Conservation (phyloP, 2,888 invertebrate species). For the Parnassius glacialis region DNA sequence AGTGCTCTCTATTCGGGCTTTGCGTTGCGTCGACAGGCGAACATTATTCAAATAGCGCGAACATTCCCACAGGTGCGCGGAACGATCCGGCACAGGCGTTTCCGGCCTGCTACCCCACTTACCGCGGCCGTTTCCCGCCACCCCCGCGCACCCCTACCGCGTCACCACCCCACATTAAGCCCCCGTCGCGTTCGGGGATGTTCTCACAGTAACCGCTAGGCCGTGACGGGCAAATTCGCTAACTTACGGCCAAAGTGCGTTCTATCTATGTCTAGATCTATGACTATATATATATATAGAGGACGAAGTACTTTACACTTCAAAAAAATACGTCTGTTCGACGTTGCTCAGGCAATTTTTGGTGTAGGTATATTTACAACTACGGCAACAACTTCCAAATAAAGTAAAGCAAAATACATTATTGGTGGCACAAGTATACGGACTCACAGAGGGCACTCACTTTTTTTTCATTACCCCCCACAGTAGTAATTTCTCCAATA, state of each 20-base stretch:
- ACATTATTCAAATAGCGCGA: conserved; percentile 58
- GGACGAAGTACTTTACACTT: no score
- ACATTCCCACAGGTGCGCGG: conserved; percentile 74
- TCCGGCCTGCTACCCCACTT: conserved; percentile 72
- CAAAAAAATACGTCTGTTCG: no score
- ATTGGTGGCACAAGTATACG: no score
- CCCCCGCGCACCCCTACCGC: conserved; percentile 41
- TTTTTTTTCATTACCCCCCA: no score
- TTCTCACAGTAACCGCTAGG: conserved; percentile 69
- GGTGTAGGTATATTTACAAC: no score
- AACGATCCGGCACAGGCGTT: conserved; percentile 68
- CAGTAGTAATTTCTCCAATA: no score
- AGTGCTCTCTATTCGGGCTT: conserved; percentile 39
- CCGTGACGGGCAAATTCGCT: conserved; percentile 68
- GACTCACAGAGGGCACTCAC: no score
- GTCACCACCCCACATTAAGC: conserved; percentile 39
- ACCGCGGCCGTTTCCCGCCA: conserved; percentile 41
- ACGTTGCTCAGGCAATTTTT: no score
- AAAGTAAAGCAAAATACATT: no score
- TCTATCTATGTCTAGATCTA: not conserved
- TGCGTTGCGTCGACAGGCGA: conserved; percentile 36
- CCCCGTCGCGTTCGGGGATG: conserved; percentile 41
- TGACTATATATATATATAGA: no score
- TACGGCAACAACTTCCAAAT: no score
- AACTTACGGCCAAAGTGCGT: conserved; percentile 51